Base-by-base conservation (phyloP, 1,140 invertebrate species). In the Eurosta solidaginis region DNA sequence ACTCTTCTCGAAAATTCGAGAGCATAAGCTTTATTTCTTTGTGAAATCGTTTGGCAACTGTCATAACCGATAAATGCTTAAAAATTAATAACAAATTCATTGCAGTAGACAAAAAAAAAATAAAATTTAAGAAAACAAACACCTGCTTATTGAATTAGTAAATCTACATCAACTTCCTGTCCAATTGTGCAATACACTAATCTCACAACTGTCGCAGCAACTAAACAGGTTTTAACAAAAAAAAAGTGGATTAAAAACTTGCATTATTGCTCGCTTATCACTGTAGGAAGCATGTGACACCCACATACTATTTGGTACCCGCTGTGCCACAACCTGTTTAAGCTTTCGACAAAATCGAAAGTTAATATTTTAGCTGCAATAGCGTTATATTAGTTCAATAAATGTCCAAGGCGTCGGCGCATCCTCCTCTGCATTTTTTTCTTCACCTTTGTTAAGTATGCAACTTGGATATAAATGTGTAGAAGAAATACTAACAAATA, bases 351-450 rank as follows among this genome's bases (percentile, higher is more conserved):
- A n/a, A 68, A 68, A 68, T 68, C 59, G 59, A 68, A 68, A 68
- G 59, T 20, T 17, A 36, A 68, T 14, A 17, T 5, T 14, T 59
- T 33, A 33, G n/a, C 33, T 40, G n/a, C 59, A 40, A 68, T 63
- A 33, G n/a, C n/a, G n/a, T n/a, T n/a, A n/a, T n/a, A 33, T 63
- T 6, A 36, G 1, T 14, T 1, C 50, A 33, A 5, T 20, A n/a
- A 22, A 68, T 68, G 59, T 29, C 59, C 59, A 68, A 68, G 59
- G 59, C 59, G 59, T 36, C 27, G 33, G 59, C 33, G n/a, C 59
- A 68, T 68, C 59, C 33, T 68, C 59, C 59, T 68, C 59, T 68
- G 59, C 59, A 68, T 68, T 40, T 68, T 68, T 22, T 40, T 9
- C 59, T 68, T 40, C n/a, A 68, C 40, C 44, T 47, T 22, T 36